Evolutionary conservation across 1,140 invertebrate species (phyloP), one percentile per base, ranked within the genome.

Genomic region (Zaprionus ghesquierei): DNA sequence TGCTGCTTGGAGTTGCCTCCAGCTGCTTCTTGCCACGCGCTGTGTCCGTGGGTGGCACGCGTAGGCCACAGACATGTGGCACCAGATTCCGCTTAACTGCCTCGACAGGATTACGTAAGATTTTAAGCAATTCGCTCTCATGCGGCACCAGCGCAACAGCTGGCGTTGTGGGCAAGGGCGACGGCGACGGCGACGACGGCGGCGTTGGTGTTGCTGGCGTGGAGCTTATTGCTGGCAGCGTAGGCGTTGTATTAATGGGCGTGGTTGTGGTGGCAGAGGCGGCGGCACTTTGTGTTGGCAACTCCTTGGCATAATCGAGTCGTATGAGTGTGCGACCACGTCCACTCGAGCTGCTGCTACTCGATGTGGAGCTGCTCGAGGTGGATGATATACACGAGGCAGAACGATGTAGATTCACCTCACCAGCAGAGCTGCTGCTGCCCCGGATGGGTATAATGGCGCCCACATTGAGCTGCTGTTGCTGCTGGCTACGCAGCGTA

Each of bases 41-140:
- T 1, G 31, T 58, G 18, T 65, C 64, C 18, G 51, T 25, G 0
- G 50, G 4, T 2, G 64, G 44, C n/a, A 79, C 72, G 5, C 75
- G 38, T 9, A 86, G 33, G 3, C 95, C 95, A 91, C 95, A 95
- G 35, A 96, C 94, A 91, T 96, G 95, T 22, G 95, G 95, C 69
- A 95, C 94, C 69, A 95, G 91, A 87, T 96, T 95, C 61, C 94
- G 92, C 81, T 93, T 93, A 2, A 95, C 95, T 13, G 95, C 95
- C 93, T 95, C 94, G 9, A 96, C 95, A 2, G 95, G 95, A 91
- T 96, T 94, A 56, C 92, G 93, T 29, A 95, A 86, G 31, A 95
- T 93, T 71, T 94, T 93, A 46, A 93, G 92, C 13, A 95, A 90
- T 70, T 94, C 89, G 41, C 92, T 92, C 12, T 92, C 87, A 35